Percentiles rank a stretch among this genome's conserved stretches.
These are phyloP conservation scores for Rhinoderma darwinii DNA, from an alignment of 2,113 vertebrate genomes.

Conservation along the genomic window DNA sequence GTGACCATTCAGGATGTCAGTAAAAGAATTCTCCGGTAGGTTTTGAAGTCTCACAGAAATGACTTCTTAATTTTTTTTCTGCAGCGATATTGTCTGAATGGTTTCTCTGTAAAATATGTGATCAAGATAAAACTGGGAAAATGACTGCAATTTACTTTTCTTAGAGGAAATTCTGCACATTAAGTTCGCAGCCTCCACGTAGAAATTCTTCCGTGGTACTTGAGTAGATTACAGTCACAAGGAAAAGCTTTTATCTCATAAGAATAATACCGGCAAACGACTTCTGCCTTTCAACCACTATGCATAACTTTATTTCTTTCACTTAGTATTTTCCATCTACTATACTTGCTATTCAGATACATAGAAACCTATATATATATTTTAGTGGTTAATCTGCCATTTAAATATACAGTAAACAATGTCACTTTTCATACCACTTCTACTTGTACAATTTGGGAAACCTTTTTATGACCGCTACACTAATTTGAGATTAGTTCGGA, in stretches of 20 bases:
- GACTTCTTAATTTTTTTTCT: background rate
- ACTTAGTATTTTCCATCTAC: background rate
- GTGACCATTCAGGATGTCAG: background rate
- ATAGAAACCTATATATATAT: background rate
- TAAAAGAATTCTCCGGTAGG: background rate
- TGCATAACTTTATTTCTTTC: background rate
- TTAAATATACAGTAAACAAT: background rate
- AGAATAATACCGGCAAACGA: background rate
- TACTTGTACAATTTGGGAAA: background rate
- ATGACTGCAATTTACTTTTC: background rate
- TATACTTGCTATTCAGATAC: background rate
- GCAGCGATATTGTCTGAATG: background rate
- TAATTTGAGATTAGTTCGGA: background rate
- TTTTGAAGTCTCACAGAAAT: background rate
- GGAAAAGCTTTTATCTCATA: background rate
- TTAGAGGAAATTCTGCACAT: background rate
- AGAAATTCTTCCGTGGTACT: background rate
- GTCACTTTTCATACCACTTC: background rate
- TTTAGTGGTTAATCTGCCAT: background rate
- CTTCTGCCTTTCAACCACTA: background rate
- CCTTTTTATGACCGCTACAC: background rate
- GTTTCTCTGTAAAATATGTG: background rate
- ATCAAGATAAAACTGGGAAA: slow-evolving; percentile 51
- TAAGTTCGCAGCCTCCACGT: background rate
- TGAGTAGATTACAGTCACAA: slow-evolving; percentile 2